Evolutionary conservation across 2,888 invertebrate genomes (phyloP).

Genomic region (Anoplius nigerrimus): DNA sequence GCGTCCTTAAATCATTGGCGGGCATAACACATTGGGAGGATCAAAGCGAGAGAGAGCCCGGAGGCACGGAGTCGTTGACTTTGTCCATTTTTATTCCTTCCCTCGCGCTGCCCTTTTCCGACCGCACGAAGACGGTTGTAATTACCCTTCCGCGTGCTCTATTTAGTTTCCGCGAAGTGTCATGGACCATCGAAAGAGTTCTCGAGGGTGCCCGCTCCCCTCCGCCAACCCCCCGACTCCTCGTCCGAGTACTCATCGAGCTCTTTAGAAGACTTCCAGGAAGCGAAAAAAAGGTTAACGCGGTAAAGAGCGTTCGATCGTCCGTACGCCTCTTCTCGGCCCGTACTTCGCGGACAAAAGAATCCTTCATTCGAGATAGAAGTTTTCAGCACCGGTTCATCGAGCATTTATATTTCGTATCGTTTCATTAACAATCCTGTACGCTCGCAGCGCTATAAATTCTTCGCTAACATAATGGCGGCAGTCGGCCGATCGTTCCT

Average conservation of each 20-base stretch:
- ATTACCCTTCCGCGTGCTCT: constrained; percentile 69
- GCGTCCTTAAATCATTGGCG: constrained; percentile 69
- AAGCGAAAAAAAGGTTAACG: constrained; percentile 51
- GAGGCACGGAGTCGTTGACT: constrained; percentile 44
- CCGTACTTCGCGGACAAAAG: constrained; percentile 29
- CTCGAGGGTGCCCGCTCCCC: constrained; percentile 40
- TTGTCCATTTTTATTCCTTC: constrained; percentile 37
- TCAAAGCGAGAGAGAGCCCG: constrained; percentile 69
- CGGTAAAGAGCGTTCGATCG: constrained; percentile 30
- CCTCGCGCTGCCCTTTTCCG: constrained; percentile 32
- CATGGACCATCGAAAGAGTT: constrained; percentile 66
- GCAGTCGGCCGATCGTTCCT: too few relatives aligned
- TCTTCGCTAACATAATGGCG: too few relatives aligned
- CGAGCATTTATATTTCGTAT: too few relatives aligned
- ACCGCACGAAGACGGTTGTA: constrained; percentile 61
- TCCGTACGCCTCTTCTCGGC: constrained; percentile 21
- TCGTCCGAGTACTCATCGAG: constrained; percentile 23
- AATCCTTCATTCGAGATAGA: constrained; percentile 20
- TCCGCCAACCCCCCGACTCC: not conserved
- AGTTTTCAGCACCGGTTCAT: too few relatives aligned
- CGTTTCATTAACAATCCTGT: too few relatives aligned
- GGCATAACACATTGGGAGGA: constrained; percentile 68
- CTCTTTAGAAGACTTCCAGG: constrained; percentile 52
- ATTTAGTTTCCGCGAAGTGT: constrained; percentile 66
- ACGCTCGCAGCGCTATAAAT: too few relatives aligned